Base-by-base conservation (phyloP, 2,888 invertebrate species). In the Epinotia demarniana region DNA sequence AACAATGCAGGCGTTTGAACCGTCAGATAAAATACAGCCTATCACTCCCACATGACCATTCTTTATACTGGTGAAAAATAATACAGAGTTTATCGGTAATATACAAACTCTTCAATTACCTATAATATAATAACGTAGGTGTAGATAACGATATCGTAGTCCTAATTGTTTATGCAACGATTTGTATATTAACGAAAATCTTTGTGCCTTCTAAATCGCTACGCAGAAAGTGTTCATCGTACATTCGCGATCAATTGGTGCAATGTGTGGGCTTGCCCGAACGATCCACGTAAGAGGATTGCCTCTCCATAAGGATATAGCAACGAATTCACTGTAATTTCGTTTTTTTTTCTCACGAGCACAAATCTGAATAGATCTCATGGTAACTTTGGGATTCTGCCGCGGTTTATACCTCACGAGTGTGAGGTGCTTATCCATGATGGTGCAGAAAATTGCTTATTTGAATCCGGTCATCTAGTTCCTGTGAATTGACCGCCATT, bases 311-410 rank as follows among this genome's bases (percentile, higher is more conserved):
- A 92, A 91, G 93, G 92, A 90, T 92, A 90, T 90, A 86, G 86
- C 87, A 89, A 88, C 90, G 91, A 93, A 93, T 92, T 92, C 90
- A 89, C 89, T 86, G 88, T 89, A 93, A 93, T 93, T 90, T 89
- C 83, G 86, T 89, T 91, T 91, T 93, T 93, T 92, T 86, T 90
- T 91, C 91, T 91, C 92, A 92, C 92, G 90, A 87, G 84, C 84
- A 85, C 86, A 87, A 89, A 90, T 88, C 87, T 87, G 88, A 82
- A 85, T 85, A 84, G 82, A 83, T 85, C 83, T 85, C 83, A 85
- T 83, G 84, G 80, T 81, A 85, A 83, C 83, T 82, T 82, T 80
- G 80, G 81, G 81, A 84, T 84, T 81, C 79, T 74, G 79, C 80
- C 84, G 88, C 88, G 88, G 89, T 88, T 87, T 92, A 85, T 84